These are phyloP conservation scores for Fistularia tabacaria DNA, from an alignment of 2,797 vertebrate genomes.

Conservation along the genomic window DNA sequence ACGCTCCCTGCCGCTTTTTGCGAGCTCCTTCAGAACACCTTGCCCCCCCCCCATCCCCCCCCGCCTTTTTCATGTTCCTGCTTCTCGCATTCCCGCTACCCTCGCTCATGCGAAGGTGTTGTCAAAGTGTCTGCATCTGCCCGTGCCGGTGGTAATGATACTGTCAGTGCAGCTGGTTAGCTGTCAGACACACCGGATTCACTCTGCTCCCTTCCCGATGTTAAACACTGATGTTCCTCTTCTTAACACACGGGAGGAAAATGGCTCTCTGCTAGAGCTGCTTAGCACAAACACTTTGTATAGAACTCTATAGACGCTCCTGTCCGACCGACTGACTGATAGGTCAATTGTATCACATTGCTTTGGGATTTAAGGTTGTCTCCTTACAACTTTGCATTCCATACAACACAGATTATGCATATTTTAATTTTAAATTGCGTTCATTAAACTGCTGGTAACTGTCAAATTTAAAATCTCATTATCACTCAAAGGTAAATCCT, in stretches of 20 bases:
- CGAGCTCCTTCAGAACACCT: constrained; percentile 8
- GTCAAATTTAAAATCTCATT: no score
- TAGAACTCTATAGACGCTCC: constrained; percentile 14
- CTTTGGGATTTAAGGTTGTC: no score
- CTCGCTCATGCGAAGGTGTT: constrained; percentile 46
- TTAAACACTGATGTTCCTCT: constrained; percentile 69
- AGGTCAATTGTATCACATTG: no score
- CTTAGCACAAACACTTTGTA: constrained; percentile 50
- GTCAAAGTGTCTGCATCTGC: constrained; percentile 61
- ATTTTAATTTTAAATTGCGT: no score
- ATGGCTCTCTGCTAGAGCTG: constrained; percentile 51
- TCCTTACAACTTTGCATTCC: no score
- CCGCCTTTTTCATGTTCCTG: constrained; percentile 18
- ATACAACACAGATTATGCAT: no score
- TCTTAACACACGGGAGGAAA: constrained; percentile 59
- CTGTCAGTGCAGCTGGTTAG: constrained; percentile 69
- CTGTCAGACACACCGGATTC: constrained; percentile 68
- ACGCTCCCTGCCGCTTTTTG: background rate
- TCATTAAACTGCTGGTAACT: no score
- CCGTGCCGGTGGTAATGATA: constrained; percentile 69
- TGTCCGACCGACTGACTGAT: constrained; percentile 28
- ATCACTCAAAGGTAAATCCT: no score
- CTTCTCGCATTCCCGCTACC: constrained; percentile 29
- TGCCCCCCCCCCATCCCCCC: background rate
- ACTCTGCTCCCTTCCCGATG: constrained; percentile 63